These are phyloP conservation scores for Atethmia centrago DNA, from an alignment of 2,888 invertebrate species.

Conservation along the genomic window DNA sequence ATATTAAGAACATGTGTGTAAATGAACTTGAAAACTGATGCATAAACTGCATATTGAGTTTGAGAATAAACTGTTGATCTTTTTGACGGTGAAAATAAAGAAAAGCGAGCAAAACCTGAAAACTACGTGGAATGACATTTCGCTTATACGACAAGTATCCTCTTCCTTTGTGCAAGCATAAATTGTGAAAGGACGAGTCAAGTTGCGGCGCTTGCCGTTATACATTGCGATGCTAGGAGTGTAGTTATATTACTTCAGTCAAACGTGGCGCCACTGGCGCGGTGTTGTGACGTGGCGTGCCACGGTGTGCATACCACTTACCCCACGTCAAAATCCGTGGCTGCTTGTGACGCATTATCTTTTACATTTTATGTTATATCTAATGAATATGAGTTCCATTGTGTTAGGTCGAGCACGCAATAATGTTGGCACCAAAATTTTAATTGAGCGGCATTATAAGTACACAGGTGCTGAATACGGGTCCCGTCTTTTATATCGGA, in stretches of 20 bases:
- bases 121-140: constrained; percentile 52
- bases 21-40: neutral
- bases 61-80: neutral
- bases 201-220: constrained; percentile 49
- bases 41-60: neutral
- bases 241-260: constrained; percentile 59
- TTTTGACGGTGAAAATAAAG: constrained; percentile 36
- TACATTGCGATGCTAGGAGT: constrained; percentile 41
- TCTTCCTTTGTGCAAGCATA: constrained; percentile 70
- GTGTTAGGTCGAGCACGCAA: constrained; percentile 59
- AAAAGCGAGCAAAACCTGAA: constrained; percentile 33
- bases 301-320: constrained; percentile 46
- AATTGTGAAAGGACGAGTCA: constrained; percentile 66
- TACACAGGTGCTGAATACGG: constrained; percentile 78
- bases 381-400: constrained; percentile 60
- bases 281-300: constrained; percentile 13
- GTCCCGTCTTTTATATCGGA: constrained; percentile 72
- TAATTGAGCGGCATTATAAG: constrained; percentile 75
- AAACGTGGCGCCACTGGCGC: constrained; percentile 13
- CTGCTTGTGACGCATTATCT: constrained; percentile 56
- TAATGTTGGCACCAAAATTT: constrained; percentile 72
- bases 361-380: constrained; percentile 57
- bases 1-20: neutral
- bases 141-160: constrained; percentile 63
- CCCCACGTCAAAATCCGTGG: constrained; percentile 60